Evolutionary conservation across 2,797 vertebrate species (phyloP).

Genomic region (Pseudotriccus pelzelni): DNA sequence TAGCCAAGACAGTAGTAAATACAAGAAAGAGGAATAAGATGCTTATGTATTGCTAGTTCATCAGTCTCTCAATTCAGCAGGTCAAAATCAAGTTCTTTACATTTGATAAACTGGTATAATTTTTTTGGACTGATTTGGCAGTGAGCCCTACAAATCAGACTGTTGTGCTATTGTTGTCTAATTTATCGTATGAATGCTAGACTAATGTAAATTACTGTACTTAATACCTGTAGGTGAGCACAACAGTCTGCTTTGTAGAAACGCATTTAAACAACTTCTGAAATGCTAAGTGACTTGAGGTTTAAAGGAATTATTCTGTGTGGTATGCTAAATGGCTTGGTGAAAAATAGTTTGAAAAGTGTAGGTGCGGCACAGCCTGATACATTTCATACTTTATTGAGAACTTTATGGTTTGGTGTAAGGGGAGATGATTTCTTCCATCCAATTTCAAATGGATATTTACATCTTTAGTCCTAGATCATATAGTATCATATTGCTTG

Average conservation of each 20-base stretch:
- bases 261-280: background rate
- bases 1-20: background rate
- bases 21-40: background rate
- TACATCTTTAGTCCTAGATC: background rate
- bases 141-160: background rate
- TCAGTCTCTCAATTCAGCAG: background rate
- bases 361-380: background rate
- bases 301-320: background rate
- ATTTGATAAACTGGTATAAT: background rate
- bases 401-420: background rate
- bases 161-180: background rate
- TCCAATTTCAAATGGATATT: background rate
- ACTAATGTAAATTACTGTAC: background rate
- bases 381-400: background rate
- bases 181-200: background rate
- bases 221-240: background rate
- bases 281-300: background rate
- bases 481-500: background rate
- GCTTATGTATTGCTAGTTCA: background rate
- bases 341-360: background rate
- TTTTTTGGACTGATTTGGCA: background rate
- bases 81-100: background rate
- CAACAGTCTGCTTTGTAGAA: background rate
- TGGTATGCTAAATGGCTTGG: background rate
- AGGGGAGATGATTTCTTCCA: background rate